Percentiles rank a stretch among this genome's conserved stretches.
phyloP scores from a whole-genome alignment of 2,797 vertebrate genomes.

The Tamandua tetradactyla region DNA sequence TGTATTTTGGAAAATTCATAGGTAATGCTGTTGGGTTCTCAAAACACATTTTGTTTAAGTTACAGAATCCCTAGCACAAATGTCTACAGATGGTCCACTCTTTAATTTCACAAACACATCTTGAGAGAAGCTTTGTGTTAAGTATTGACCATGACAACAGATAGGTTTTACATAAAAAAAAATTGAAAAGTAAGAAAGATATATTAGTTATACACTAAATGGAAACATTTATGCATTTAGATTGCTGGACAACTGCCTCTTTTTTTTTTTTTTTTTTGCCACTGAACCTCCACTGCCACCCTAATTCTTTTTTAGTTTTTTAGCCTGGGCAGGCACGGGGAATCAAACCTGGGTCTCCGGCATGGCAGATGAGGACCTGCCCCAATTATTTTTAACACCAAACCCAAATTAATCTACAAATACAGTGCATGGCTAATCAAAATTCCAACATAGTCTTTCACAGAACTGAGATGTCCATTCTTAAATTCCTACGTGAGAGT shows the following conservation, averaged over 20 bases:
- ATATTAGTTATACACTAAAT: conserved; percentile 10
- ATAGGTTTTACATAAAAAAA: conserved; percentile 16
- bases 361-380: too few relatives aligned
- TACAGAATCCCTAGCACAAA: conserved; percentile 18
- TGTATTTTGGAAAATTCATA: conserved; percentile 44
- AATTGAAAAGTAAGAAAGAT: conserved; percentile 27
- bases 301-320: too few relatives aligned
- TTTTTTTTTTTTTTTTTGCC: conserved; percentile 62
- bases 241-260: background rate
- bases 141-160: background rate
- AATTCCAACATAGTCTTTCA: conserved; percentile 28
- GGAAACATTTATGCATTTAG: conserved; percentile 41
- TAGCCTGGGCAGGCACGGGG: too few relatives aligned
- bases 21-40: background rate
- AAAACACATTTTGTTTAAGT: background rate
- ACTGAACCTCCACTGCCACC: too few relatives aligned
- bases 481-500: background rate
- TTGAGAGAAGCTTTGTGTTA: conserved; percentile 9
- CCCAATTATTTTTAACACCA: conserved; percentile 33
- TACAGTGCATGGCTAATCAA: conserved; percentile 24
- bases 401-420: conserved; percentile 39
- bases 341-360: too few relatives aligned
- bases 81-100: conserved; percentile 12
- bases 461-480: background rate
- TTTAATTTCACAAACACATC: conserved; percentile 46